Evolutionary conservation across 2,888 invertebrate genomes (phyloP).

Genomic region (Dryocosmus kuriphilus): DNA sequence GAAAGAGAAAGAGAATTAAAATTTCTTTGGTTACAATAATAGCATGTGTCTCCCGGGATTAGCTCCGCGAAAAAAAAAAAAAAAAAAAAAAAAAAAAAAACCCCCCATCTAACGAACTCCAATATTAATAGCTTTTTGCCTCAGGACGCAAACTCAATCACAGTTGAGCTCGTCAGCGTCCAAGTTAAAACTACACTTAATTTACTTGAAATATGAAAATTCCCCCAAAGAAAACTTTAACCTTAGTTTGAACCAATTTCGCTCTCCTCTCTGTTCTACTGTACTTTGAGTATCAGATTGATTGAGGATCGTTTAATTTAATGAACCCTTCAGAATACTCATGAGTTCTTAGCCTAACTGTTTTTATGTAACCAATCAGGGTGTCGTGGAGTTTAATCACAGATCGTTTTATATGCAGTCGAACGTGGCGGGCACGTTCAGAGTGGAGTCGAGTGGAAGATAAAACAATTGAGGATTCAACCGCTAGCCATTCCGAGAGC

Average conservation of each 20-base stretch:
- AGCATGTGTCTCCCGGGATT: slow-evolving; percentile 60
- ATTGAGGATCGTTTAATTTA: slow-evolving; percentile 10
- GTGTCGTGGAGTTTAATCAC: slow-evolving; percentile 41
- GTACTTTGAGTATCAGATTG: neutral
- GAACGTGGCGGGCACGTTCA: slow-evolving; percentile 56
- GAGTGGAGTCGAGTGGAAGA: slow-evolving; percentile 61
- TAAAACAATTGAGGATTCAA: slow-evolving; percentile 69
- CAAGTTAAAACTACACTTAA: neutral
- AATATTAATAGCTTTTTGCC: slow-evolving; percentile 45
- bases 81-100: too few species aligned
- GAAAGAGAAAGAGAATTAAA: slow-evolving; percentile 67
- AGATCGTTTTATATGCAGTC: slow-evolving; percentile 55
- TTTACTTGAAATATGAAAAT: neutral
- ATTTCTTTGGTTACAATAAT: slow-evolving; percentile 70
- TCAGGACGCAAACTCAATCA: slow-evolving; percentile 38
- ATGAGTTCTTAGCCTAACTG: neutral
- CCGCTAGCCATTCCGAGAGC: slow-evolving; percentile 67
- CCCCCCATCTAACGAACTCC: slow-evolving; percentile 10
- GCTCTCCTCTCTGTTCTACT: neutral
- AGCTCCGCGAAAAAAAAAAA: slow-evolving; percentile 51
- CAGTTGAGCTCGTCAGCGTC: neutral
- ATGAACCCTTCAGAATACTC: slow-evolving; percentile 13
- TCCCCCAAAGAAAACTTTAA: neutral
- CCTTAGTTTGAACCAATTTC: neutral
- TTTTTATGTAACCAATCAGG: slow-evolving; percentile 1